phyloP scores from a whole-genome alignment of 2,113 vertebrate species.

The Pomatostomus ruficeps region DNA sequence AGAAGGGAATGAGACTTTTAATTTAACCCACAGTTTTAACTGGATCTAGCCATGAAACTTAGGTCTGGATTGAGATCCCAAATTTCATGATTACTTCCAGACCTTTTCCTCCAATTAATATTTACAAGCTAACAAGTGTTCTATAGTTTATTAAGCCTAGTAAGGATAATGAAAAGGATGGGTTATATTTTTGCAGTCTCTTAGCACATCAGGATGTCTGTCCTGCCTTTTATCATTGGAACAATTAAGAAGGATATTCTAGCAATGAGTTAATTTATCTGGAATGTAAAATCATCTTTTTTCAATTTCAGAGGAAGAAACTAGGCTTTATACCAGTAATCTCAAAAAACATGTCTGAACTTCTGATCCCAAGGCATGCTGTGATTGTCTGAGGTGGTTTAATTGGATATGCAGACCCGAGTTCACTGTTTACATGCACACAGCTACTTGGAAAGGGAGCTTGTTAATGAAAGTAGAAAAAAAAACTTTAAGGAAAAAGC shows the following conservation, averaged over 20 bases:
- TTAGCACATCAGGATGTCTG: neutral
- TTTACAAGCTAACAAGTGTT: neutral
- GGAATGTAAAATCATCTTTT: neutral
- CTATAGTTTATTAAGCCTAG: neutral
- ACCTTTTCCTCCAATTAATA: neutral
- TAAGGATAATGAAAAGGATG: neutral
- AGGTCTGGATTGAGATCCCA: neutral
- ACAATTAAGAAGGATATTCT: neutral
- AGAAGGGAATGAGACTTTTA: neutral
- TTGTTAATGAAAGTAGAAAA: conserved; percentile 3
- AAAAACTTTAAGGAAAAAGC: conserved; percentile 8
- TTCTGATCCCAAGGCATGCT: neutral
- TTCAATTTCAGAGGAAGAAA: neutral
- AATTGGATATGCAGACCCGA: neutral
- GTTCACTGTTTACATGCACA: neutral
- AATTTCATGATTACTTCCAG: neutral
- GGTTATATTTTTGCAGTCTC: neutral
- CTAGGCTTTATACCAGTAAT: neutral
- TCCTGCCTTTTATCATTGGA: neutral
- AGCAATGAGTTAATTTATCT: neutral
- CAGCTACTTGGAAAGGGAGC: neutral
- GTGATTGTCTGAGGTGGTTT: neutral
- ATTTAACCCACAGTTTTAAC: neutral
- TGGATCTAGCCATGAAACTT: neutral
- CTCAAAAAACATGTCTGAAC: neutral